Base-by-base conservation (phyloP, 2,113 vertebrate genomes). In the Microcebus murinus region DNA sequence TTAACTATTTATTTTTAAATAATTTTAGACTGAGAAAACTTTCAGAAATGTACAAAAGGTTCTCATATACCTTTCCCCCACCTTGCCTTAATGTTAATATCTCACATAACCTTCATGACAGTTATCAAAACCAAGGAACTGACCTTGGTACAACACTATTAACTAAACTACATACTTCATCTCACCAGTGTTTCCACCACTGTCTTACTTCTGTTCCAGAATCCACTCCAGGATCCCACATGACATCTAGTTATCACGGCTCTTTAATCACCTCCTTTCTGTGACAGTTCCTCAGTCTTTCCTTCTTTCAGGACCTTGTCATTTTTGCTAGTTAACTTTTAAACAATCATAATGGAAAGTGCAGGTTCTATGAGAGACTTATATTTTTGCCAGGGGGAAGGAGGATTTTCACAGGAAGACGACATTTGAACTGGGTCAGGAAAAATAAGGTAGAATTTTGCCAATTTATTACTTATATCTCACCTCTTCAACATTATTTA, bases 401-500 rank as follows among this genome's bases (percentile, higher is more conserved):
- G 2, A 1, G 59, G 20, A 21, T 29, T 94, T 76, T 76, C 50
- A 55, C 3, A 76, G 68, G 63, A 74, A 95, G 61, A 84, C 17
- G 27, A 71, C 48, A 87, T 67, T n/a, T 85, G 76, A 90, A 90
- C 10, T 90, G 36, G 48, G 68, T 67, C 70, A 71, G 25, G 27
- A 65, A 74, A 82, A 82, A 94, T 79, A 39, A 90, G 65, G 42
- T 31, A 9, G 83, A 34, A 27, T 23, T 80, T 73, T 67, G 57
- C 5, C 48, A 29, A 67, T 76, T 79, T 52, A 80, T 80, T 68
- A 94, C 27, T 91, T 74, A 29, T 4, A 48, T 63, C n/a, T 96
- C 59, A 92, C 68, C 48, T 91, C 36, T 81, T 73, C n/a, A 89
- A 61, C 27, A 63, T 79, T 63, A 80, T 79, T 94, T 79, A 70